phyloP scores from a whole-genome alignment of 2,113 vertebrate species.

The Charina bottae region DNA sequence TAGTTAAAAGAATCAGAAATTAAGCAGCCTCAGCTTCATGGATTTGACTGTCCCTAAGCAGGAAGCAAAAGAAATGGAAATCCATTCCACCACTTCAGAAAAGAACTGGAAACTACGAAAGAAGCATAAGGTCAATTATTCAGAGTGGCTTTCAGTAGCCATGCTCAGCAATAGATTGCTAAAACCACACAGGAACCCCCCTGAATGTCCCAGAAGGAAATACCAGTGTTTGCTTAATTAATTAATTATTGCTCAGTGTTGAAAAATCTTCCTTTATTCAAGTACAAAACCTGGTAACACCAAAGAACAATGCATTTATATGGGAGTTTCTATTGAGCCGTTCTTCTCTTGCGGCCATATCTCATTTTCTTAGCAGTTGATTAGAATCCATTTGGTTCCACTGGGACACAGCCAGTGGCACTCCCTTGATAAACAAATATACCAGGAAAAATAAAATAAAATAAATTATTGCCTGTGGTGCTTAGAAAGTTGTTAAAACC shows the following conservation, averaged over 20 bases:
- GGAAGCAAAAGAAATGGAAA: not conserved
- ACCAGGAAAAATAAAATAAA: slow-evolving; percentile 59
- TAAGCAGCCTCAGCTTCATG: not conserved
- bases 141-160: not conserved
- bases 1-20: not conserved
- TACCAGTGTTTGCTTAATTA: slow-evolving; percentile 30
- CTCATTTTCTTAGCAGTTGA: slow-evolving; percentile 65
- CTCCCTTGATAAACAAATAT: slow-evolving; percentile 54
- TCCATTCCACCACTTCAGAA: not conserved
- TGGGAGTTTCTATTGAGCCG: slow-evolving; percentile 46
- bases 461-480: slow-evolving; percentile 46
- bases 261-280: slow-evolving; percentile 57
- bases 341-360: slow-evolving; percentile 45
- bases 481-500: slow-evolving; percentile 39
- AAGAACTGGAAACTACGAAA: not conserved
- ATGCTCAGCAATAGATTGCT: not conserved
- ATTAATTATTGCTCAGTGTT: not conserved
- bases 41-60: not conserved
- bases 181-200: not conserved
- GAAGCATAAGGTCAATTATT: not conserved
- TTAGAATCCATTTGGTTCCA: slow-evolving; percentile 63
- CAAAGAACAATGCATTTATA: slow-evolving; percentile 54
- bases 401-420: slow-evolving; percentile 48
- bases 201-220: not conserved
- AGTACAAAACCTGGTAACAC: slow-evolving; percentile 4